These are phyloP conservation scores for Microtus montanus DNA, from an alignment of 2,113 vertebrate genomes.

Conservation along the genomic window DNA sequence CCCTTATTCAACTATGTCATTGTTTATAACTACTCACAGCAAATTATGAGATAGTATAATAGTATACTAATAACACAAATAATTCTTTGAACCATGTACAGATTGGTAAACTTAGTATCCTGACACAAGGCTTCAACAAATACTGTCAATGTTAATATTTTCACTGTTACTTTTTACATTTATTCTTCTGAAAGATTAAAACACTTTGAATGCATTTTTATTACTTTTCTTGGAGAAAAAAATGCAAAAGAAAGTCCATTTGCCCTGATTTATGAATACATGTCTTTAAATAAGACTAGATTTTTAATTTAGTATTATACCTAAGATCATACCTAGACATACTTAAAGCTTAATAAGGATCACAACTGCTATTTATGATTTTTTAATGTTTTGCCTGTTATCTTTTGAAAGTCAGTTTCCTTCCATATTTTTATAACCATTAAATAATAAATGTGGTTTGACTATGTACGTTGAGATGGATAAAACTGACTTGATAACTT, in stretches of 20 bases:
- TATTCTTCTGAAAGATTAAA: slow-evolving; percentile 4
- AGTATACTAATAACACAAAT: not conserved
- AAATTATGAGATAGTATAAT: not conserved
- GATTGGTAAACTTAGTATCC: not conserved
- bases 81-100: slow-evolving; percentile 6
- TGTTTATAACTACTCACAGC: not conserved
- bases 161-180: not conserved
- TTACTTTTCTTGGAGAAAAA: slow-evolving; percentile 16
- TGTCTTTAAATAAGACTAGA: slow-evolving; percentile 21
- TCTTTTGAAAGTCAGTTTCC: slow-evolving; percentile 22
- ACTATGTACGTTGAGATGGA: not conserved
- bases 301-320: slow-evolving; percentile 14
- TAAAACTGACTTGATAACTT: not conserved
- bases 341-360: not conserved
- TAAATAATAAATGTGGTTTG: not conserved
- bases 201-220: not conserved
- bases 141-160: not conserved
- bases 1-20: not conserved
- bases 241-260: not conserved
- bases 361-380: not conserved
- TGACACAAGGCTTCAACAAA: not conserved
- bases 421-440: not conserved
- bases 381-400: not conserved
- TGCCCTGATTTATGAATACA: not conserved
- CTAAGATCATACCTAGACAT: not conserved